Evolutionary conservation across 2,888 invertebrate genomes (phyloP), one percentile per base, ranked within the genome.

Genomic region (Campoplex nolae): DNA sequence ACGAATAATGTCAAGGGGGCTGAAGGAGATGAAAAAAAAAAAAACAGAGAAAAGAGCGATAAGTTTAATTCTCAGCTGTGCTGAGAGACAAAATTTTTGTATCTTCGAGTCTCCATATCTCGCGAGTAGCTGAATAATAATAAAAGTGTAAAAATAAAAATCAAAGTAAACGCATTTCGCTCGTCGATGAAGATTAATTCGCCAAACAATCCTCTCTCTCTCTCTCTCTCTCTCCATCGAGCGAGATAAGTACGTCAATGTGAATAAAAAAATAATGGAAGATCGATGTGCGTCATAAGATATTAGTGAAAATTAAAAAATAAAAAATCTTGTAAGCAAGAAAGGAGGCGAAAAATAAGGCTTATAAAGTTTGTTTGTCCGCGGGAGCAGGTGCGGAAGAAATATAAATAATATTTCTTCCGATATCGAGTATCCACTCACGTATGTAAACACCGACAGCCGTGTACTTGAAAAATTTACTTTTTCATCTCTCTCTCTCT

Each of bases 381-480:
- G n/a, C 0, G 32, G 32, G 35, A n/a, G 54, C 73, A 73, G 73
- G 73, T 73, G n/a, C n/a, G 73, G 2, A 35, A 71, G 16, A 18
- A 51, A 32, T 23, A 71, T 48, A 23, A 48, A 71, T 28, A 18
- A 32, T 70, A 32, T 32, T 48, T 32, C 32, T 28, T 51, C 28
- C 48, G 32, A 71, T 71, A 71, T 23, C 28, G 48, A 48, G 48
- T 48, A 28, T 71, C 48, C 48, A 32, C 6, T 6, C 48, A 18
- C 42, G 23, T 70, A 48, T 48, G 13, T 28, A 45, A 45, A 70
- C 28, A 70, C 18, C 28, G 4, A 38, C 7, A 67, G 3, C 11
- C 13, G 28, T 32, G 62, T 62, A 45, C 58, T 75, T 45, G 75
- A 62, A 45, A 75, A 75, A 32, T 75, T 16, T 77, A 13, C 11